A percentile compares a stretch with the other conserved stretches of the same genome.
These are phyloP conservation scores for Mythimna impura DNA, from an alignment of 2,888 invertebrate species.

Conservation along the genomic window DNA sequence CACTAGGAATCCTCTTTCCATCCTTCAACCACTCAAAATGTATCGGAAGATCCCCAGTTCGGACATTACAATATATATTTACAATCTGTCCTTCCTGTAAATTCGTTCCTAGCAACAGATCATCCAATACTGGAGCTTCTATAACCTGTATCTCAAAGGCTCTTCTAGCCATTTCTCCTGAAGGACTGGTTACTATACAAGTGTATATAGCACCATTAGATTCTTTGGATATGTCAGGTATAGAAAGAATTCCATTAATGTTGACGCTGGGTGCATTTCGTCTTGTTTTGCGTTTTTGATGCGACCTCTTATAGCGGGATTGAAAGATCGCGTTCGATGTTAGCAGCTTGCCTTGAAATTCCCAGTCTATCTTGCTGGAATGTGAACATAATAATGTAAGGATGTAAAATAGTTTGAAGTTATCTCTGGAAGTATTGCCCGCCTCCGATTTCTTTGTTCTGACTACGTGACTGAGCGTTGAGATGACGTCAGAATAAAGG, in stretches of 20 bases:
- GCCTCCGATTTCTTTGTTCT: no score
- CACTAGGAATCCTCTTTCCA: slow-evolving; percentile 91
- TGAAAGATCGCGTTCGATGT: slow-evolving; percentile 82
- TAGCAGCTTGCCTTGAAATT: slow-evolving; percentile 82
- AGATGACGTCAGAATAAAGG: no score
- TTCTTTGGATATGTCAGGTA: slow-evolving; percentile 91
- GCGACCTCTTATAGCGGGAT: slow-evolving; percentile 79
- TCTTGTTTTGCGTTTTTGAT: slow-evolving; percentile 73
- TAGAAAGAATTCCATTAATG: slow-evolving; percentile 90
- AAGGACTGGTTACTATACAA: slow-evolving; percentile 94
- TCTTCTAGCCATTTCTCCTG: slow-evolving; percentile 90
- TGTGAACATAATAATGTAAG: background rate
- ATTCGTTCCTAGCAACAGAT: slow-evolving; percentile 94
- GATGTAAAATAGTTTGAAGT: background rate
- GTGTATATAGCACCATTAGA: slow-evolving; percentile 94
- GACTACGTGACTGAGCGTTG: no score
- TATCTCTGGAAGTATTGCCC: no score
- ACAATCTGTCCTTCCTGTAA: slow-evolving; percentile 96
- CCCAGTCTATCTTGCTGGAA: slow-evolving; percentile 89
- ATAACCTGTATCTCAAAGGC: slow-evolving; percentile 93
- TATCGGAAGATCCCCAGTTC: slow-evolving; percentile 93
- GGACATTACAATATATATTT: slow-evolving; percentile 95
- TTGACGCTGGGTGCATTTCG: slow-evolving; percentile 80
- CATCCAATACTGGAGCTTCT: slow-evolving; percentile 95
- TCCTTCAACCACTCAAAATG: slow-evolving; percentile 93